Conservation (phyloP, 37 sponge, comb jelly and placozoan genomes). For the Tethya wilhelma region DNA sequence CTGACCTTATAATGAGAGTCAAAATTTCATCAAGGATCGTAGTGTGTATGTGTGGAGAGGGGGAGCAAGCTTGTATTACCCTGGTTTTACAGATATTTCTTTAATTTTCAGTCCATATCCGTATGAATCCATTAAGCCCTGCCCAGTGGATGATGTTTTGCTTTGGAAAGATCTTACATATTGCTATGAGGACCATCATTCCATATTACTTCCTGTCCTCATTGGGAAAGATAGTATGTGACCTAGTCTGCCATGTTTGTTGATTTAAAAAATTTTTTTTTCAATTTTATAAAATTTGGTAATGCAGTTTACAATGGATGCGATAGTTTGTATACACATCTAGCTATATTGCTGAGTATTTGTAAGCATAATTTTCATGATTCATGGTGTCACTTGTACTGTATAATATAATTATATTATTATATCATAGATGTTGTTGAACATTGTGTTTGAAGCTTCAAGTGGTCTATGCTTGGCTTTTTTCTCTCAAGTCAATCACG, state of each 20-base stretch:
- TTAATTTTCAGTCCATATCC: not conserved
- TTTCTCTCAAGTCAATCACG: constrained; percentile 3
- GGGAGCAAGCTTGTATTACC: too few relatives aligned
- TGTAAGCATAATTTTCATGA: too few relatives aligned
- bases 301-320: not conserved
- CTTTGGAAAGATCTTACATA: not conserved
- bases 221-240: not conserved
- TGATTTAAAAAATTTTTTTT: not conserved
- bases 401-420: not conserved
- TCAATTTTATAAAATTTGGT: too few relatives aligned
- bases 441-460: not conserved
- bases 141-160: constrained; percentile 3
- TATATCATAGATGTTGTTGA: not conserved
- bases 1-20: too few relatives aligned
- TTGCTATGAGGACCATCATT: constrained; percentile 9
- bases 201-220: constrained; percentile 4
- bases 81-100: too few relatives aligned
- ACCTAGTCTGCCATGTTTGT: not conserved
- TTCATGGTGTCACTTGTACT: too few relatives aligned
- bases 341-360: too few relatives aligned
- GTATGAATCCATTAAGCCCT: not conserved
- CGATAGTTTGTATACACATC: too few relatives aligned
- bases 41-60: too few relatives aligned
- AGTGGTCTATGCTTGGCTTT: not conserved
- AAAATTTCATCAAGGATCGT: too few relatives aligned